Base-by-base conservation (phyloP, 2,113 vertebrate species). In the Lucifuga dentata region DNA sequence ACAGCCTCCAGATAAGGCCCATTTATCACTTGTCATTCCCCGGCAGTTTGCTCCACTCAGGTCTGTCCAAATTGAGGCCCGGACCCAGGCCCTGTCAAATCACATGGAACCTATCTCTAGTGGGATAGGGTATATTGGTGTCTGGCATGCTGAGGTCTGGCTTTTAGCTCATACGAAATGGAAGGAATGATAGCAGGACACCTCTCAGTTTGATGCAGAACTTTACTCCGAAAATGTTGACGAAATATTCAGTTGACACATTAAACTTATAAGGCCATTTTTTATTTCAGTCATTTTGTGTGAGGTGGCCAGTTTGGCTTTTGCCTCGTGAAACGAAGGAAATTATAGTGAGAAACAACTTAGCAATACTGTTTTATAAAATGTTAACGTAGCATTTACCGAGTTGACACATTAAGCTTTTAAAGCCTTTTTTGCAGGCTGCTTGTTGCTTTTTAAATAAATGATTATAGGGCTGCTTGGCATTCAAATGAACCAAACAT, bases 1-100 rank as follows among this genome's bases (percentile, higher is more conserved):
- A 71, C 73, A 70, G 84, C 80, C 83, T 82, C 68, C 85, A 92
- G 91, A 90, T 92, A 93, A 92, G 84, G 80, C 61, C 84, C 82
- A 85, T 92, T 93, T 94, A 93, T 93, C 92, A 92, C 84, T 83
- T 77, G 83, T 70, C 69, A 49, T 75, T 89, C 76, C 84, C 88
- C 71, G 73, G 50, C 17, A 67, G 58, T 62, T 82, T 45, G 50
- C 83, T 86, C 46, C 21, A 11, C 82, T 85, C 40, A 1, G 69
- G 56, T 69, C 63, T 20, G 68, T 77, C 67, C 83, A 87, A 77
- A 87, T 67, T 79, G 71, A 82, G 80, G 67, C 74, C 44, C 15
- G 24, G 23, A 39, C 16, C 78, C 83, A 80, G 84, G 86, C 76
- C 50, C 71, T 67, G 76, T 78, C 80, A 77, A 86, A 86, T 84